Percentiles rank a stretch among this genome's conserved stretches.
phyloP scores from a whole-genome alignment of 2,888 invertebrate genomes.

The Troides aeacus region DNA sequence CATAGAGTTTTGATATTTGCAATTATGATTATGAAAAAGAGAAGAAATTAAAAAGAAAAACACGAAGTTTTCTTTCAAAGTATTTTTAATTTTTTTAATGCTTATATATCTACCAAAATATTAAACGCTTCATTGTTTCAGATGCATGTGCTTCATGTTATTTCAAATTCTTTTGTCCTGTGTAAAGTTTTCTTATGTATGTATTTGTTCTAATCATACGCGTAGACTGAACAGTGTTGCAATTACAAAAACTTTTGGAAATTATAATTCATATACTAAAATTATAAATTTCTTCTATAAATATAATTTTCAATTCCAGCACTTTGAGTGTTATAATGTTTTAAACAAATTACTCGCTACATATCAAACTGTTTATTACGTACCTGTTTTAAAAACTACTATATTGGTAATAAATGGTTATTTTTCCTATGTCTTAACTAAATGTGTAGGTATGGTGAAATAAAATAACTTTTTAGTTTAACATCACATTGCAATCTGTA shows the following conservation, averaged over 20 bases:
- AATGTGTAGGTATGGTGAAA: background rate
- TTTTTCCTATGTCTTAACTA: background rate
- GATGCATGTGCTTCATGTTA: background rate
- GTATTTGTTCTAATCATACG: background rate
- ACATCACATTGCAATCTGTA: background rate
- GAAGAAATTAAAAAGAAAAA: no score
- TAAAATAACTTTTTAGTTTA: background rate
- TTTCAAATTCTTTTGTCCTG: background rate
- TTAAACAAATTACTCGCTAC: conserved; percentile 9
- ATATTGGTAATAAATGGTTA: conserved; percentile 22
- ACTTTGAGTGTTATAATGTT: conserved; percentile 1
- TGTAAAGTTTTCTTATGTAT: no score
- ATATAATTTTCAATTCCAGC: background rate
- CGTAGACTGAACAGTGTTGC: background rate
- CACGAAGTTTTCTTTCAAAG: no score
- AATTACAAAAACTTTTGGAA: background rate
- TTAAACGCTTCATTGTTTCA: no score
- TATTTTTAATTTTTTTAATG: no score
- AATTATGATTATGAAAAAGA: no score
- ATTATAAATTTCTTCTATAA: background rate
- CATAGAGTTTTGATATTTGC: no score
- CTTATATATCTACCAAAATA: no score
- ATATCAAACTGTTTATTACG: conserved; percentile 23
- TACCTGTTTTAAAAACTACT: conserved; percentile 21
- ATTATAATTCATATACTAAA: background rate